Evolutionary conservation across 2,113 vertebrate species (phyloP).

Genomic region (Phodopus roborovskii): DNA sequence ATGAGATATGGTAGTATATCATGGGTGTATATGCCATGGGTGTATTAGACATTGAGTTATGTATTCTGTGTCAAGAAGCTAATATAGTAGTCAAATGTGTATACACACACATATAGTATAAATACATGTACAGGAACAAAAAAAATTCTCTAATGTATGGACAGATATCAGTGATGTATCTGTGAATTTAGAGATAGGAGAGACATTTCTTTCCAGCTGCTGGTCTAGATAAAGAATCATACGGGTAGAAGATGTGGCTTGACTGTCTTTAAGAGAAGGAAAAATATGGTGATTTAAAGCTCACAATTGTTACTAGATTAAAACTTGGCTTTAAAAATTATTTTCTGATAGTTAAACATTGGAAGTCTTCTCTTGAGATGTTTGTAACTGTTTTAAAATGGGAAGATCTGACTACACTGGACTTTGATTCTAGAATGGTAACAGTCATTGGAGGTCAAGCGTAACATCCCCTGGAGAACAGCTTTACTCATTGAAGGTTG

Average conservation of each 20-base stretch:
- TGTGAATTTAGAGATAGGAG: not conserved
- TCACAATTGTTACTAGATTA: not conserved
- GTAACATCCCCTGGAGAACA: not conserved
- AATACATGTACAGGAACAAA: not conserved
- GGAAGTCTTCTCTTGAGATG: not conserved
- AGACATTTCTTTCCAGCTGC: not conserved
- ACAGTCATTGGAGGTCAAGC: not conserved
- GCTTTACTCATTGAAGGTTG: not conserved
- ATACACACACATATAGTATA: not conserved
- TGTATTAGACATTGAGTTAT: not conserved
- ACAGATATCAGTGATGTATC: not conserved
- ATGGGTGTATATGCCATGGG: not conserved
- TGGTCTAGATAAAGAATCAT: not conserved
- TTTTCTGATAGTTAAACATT: not conserved
- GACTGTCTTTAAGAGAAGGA: conserved; percentile 45
- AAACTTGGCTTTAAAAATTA: not conserved
- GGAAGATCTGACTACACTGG: not conserved
- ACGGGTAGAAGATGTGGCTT: not conserved
- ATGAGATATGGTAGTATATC: not conserved
- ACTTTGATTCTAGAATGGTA: not conserved
- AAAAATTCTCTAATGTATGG: not conserved
- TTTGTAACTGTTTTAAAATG: not conserved
- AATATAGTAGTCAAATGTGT: not conserved
- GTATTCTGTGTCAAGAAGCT: conserved; percentile 1
- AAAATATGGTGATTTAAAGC: not conserved